These are phyloP conservation scores for Drosophila conformis DNA, from an alignment of 2,888 invertebrate species.

Conservation along the genomic window DNA sequence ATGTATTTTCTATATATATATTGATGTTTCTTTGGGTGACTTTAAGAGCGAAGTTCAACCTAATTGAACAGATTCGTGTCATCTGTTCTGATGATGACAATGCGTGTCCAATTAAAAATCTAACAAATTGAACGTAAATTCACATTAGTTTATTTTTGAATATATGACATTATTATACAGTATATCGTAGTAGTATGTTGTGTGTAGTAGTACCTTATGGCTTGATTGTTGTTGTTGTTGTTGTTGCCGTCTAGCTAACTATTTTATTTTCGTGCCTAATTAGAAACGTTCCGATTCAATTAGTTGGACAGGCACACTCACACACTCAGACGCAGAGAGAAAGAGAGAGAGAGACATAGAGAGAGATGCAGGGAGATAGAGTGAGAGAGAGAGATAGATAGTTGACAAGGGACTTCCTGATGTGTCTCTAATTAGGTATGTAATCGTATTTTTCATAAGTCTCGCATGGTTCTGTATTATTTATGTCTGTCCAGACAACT, in stretches of 20 bases:
- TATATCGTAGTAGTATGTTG: background rate
- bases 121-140: conserved; percentile 8
- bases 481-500: conserved; percentile 4
- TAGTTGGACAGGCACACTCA: conserved; percentile 26
- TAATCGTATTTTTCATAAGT: conserved; percentile 5
- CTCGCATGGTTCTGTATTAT: conserved; percentile 1
- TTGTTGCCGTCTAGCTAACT: conserved; percentile 5
- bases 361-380: background rate
- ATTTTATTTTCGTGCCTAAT: conserved; percentile 50
- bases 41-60: background rate
- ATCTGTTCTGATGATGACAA: conserved; percentile 7
- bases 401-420: conserved; percentile 1
- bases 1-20: background rate
- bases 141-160: background rate
- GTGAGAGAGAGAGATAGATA: background rate
- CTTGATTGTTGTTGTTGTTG: background rate
- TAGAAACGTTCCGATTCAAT: conserved; percentile 56
- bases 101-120: conserved; percentile 49
- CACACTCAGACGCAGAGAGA: background rate
- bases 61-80: background rate
- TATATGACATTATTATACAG: conserved; percentile 17
- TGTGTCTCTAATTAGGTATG: conserved; percentile 12
- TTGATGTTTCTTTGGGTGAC: background rate
- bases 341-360: background rate
- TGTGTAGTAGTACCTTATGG: background rate